phyloP scores from a whole-genome alignment of 2,888 invertebrate genomes.

The Choreutis nemorana region DNA sequence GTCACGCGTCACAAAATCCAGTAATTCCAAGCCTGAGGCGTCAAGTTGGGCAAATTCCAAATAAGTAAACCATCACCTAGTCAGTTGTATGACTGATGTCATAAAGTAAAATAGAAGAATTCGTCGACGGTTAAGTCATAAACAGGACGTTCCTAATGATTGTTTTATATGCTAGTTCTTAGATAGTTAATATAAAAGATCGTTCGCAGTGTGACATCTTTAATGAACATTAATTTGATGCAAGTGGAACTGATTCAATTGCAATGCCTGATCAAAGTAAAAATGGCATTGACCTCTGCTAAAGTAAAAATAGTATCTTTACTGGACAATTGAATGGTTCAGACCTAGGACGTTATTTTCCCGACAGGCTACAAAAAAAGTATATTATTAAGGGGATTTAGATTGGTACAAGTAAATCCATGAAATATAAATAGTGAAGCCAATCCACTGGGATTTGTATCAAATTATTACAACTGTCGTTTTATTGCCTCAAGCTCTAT shows the following conservation, averaged over 20 bases:
- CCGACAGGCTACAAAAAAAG: conserved; percentile 1
- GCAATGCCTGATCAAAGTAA: conserved; percentile 52
- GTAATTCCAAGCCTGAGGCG: too few species aligned
- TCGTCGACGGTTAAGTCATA: too few species aligned
- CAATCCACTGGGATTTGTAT: not conserved
- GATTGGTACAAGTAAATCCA: too few species aligned
- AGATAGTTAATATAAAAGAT: conserved; percentile 18
- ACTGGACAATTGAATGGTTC: too few species aligned
- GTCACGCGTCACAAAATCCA: too few species aligned
- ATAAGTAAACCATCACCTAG: too few species aligned
- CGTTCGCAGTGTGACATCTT: conserved; percentile 34
- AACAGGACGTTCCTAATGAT: conserved; percentile 30
- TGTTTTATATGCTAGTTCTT: conserved; percentile 19
- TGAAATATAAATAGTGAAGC: not conserved
- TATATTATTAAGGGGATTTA: not conserved
- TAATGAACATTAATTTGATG: conserved; percentile 59
- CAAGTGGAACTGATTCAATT: conserved; percentile 65
- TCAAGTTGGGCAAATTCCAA: too few species aligned
- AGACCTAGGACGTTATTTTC: too few species aligned
- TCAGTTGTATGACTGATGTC: conserved; percentile 34
- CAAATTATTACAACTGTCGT: too few species aligned
- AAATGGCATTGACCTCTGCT: conserved; percentile 55
- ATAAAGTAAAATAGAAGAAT: conserved; percentile 17
- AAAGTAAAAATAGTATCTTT: conserved; percentile 21
- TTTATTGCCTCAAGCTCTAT: too few species aligned